A percentile compares a stretch with the other conserved stretches of the same genome.
These are phyloP conservation scores for Rhizomys pruinosus DNA, from an alignment of 2,113 vertebrate genomes.

Conservation along the genomic window DNA sequence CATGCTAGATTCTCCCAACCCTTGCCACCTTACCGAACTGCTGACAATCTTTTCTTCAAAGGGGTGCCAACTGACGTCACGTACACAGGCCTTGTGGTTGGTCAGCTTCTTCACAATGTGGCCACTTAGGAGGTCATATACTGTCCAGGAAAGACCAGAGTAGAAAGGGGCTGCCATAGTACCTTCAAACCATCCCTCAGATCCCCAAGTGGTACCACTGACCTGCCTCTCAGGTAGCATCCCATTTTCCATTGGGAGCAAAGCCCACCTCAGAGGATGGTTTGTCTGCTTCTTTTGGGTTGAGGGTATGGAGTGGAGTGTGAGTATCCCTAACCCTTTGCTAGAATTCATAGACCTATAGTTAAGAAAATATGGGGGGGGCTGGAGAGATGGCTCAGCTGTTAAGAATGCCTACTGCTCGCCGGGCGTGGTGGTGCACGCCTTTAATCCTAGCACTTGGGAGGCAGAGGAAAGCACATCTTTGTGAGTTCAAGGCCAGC, in stretches of 20 bases:
- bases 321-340: neutral
- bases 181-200: neutral
- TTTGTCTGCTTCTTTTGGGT: constrained; percentile 23
- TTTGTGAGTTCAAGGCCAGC: too few species aligned
- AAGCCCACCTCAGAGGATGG: neutral
- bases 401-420: too few species aligned
- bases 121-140: constrained; percentile 93
- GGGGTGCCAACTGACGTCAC: constrained; percentile 95
- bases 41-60: constrained; percentile 93
- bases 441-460: too few species aligned
- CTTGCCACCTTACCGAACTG: constrained; percentile 90
- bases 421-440: too few species aligned
- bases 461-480: too few species aligned
- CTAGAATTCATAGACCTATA: constrained; percentile 43
- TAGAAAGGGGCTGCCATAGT: neutral
- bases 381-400: too few species aligned
- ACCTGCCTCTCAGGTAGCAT: neutral
- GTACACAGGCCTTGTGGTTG: constrained; percentile 93
- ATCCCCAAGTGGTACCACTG: neutral
- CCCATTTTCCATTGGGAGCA: neutral
- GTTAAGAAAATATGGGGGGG: constrained; percentile 49
- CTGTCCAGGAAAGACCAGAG: constrained; percentile 80
- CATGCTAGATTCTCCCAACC: neutral
- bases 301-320: neutral
- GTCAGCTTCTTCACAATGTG: constrained; percentile 89